phyloP scores from a whole-genome alignment of 2,113 vertebrate genomes.

The Gopherus flavomarginatus region DNA sequence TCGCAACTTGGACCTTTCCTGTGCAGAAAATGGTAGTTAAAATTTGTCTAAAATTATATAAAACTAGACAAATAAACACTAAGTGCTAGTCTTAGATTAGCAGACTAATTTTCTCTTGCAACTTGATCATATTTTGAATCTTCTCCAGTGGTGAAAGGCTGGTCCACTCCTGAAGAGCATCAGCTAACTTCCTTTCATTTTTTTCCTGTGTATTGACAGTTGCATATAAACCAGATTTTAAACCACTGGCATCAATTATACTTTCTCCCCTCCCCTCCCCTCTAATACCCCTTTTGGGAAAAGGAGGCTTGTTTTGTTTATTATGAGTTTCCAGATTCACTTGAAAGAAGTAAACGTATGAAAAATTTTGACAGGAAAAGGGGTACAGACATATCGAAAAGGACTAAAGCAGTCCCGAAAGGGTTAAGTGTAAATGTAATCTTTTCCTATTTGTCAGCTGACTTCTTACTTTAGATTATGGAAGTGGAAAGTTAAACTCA shows the following conservation, averaged over 20 bases:
- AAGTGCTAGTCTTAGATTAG: conserved; percentile 50
- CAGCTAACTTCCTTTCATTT: not conserved
- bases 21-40: conserved; percentile 17
- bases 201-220: conserved; percentile 19
- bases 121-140: conserved; percentile 39
- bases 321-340: not conserved
- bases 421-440: not conserved
- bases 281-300: not conserved
- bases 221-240: not conserved
- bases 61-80: conserved; percentile 32
- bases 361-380: not conserved
- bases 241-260: not conserved
- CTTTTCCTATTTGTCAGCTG: not conserved
- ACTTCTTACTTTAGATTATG: conserved; percentile 3
- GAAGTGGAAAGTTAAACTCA: not conserved
- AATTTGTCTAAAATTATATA: conserved; percentile 3
- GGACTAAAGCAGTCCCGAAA: not conserved
- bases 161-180: not conserved
- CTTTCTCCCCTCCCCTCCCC: not conserved
- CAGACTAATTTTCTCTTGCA: conserved; percentile 48
- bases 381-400: not conserved
- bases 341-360: not conserved
- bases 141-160: conserved; percentile 23
- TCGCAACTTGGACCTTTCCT: conserved; percentile 46
- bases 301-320: not conserved